Conservation (phyloP, 2,797 vertebrate species). For the Danio jaintianensis region DNA sequence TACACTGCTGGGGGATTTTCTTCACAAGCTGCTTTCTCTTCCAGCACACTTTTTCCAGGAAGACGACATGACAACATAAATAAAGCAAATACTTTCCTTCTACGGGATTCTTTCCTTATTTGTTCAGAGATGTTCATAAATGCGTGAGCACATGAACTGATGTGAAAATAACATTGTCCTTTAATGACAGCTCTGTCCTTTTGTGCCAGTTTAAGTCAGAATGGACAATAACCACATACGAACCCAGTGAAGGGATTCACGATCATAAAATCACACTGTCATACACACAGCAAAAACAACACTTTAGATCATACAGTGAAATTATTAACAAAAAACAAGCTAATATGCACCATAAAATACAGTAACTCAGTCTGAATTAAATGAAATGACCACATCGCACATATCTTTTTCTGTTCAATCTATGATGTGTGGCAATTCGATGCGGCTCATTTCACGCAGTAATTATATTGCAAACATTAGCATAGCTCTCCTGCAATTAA, state of each 20-base stretch:
- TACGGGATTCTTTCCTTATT: conserved; percentile 11
- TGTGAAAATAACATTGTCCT: neutral
- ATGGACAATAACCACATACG: neutral
- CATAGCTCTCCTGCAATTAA: neutral
- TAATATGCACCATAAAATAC: too few relatives aligned
- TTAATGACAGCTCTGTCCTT: neutral
- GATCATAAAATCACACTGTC: too few relatives aligned
- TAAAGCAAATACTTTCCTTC: conserved; percentile 18
- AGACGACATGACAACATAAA: conserved; percentile 26
- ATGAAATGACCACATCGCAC: neutral
- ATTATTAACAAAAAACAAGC: too few relatives aligned
- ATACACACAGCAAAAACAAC: too few relatives aligned
- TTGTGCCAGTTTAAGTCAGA: neutral
- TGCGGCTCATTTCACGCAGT: neutral
- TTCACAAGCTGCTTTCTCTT: conserved; percentile 12
- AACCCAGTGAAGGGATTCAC: conserved; percentile 6
- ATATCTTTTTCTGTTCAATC: neutral
- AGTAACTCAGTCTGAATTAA: too few relatives aligned
- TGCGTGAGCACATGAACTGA: neutral
- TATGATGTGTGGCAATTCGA: neutral
- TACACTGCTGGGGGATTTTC: conserved; percentile 33
- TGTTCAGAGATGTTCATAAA: conserved; percentile 6
- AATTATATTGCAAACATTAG: neutral
- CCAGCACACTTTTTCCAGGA: conserved; percentile 33
- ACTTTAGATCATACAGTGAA: too few relatives aligned